Percentiles rank a stretch among this genome's conserved stretches.
These are phyloP conservation scores for Rhea americana DNA, from an alignment of 2,113 vertebrate species.

Conservation along the genomic window DNA sequence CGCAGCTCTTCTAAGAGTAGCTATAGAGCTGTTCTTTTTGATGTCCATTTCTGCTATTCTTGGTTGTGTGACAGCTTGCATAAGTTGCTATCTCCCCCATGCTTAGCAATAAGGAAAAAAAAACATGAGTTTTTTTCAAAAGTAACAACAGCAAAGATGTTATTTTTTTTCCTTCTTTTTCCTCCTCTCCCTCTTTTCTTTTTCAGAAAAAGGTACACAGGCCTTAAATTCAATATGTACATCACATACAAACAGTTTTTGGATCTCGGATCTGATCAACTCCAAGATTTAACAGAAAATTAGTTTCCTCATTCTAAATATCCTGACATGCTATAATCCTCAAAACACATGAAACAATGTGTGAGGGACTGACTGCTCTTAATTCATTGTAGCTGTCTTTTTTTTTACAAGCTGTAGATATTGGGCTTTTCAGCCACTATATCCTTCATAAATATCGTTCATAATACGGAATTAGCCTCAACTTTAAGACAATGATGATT, in stretches of 20 bases:
- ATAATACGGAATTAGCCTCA: neutral
- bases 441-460: neutral
- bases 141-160: neutral
- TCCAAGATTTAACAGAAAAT: neutral
- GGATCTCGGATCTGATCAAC: neutral
- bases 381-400: neutral
- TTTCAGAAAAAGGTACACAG: neutral
- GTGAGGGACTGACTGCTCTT: neutral
- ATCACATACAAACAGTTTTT: neutral
- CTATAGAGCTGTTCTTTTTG: neutral
- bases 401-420: neutral
- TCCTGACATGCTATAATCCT: neutral
- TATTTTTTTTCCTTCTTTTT: accelerated
- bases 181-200: too few species aligned
- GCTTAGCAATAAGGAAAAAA: neutral
- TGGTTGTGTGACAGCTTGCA: neutral
- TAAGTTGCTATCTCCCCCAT: neutral
- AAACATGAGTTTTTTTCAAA: too few species aligned
- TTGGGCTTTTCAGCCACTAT: neutral
- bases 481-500: neutral
- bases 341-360: neutral
- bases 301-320: neutral
- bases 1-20: neutral
- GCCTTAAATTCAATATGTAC: neutral
- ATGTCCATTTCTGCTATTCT: neutral